Evolutionary conservation across 1,140 invertebrate species (phyloP), one percentile per base, ranked within the genome.

Genomic region (Sycophaga agraensis): DNA sequence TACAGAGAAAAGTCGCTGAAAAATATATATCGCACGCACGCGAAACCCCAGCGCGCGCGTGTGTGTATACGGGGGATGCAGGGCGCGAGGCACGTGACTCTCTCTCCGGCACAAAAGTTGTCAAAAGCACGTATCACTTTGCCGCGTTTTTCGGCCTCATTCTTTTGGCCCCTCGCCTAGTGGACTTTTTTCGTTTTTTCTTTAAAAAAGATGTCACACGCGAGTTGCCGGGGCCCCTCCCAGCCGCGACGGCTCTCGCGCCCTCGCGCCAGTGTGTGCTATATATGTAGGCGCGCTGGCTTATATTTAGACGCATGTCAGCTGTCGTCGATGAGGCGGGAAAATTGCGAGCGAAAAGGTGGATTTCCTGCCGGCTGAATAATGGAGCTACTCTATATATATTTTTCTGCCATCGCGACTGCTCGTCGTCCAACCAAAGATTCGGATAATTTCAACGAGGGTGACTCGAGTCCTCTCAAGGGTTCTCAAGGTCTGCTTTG

Each of bases 91-190:
- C 28, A 11, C 5, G 28, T 11, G 28, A 31, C 28, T 31, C 4
- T 11, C 35, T 42, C 43, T 51, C 42, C 48, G 61, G 69, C 70
- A 70, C 70, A 72, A 71, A 76, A 76, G 70, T n/a, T 76, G 75
- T 77, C 75, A 77, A 68, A 55, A 77, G 75, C 75, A 77, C 70
- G 71, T 72, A 75, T 75, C 70, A 68, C 67, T 67, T 64, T 63
- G 66, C 63, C 67, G 70, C 68, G 37, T 34, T 17, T 26, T 46
- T 31, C 50, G 26, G 24, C 37, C 28, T 42, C 43, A 49, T 55
- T 60, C 48, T 64, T 26, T 55, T 35, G 17, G 3, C 17, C 66
- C 57, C 57, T 35, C 56, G 26, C 22, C 49, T 54, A n/a, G n/a
- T n/a, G n/a, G 35, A 31, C 34, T 43, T 34, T 45, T 24, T 48